These are phyloP conservation scores for Eupsilia transversa DNA, from an alignment of 2,888 invertebrate species.

Conservation along the genomic window DNA sequence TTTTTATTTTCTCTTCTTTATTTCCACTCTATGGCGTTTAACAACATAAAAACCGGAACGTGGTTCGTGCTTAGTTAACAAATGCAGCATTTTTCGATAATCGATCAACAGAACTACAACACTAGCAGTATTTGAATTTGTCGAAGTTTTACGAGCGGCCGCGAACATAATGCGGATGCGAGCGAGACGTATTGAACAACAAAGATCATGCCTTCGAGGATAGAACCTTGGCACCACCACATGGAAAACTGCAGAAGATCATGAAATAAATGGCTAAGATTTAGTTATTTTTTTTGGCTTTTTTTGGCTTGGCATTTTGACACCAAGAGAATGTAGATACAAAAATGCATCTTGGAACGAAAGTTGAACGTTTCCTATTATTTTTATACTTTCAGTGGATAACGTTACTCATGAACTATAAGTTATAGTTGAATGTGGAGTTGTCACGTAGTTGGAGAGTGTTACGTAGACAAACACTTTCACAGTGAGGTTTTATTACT, in stretches of 20 bases:
- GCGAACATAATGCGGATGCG: constrained; percentile 65
- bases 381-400: neutral
- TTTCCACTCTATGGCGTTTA: no score
- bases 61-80: neutral
- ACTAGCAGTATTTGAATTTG: constrained; percentile 65
- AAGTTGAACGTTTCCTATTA: no score
- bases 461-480: neutral
- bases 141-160: constrained; percentile 67
- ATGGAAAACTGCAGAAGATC: constrained; percentile 29
- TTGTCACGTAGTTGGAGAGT: no score
- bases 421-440: no score
- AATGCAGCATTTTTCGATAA: constrained; percentile 10
- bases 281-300: no score
- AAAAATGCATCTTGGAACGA: neutral
- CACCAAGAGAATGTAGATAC: neutral
- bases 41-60: neutral
- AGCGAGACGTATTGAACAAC: constrained; percentile 69
- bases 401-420: neutral
- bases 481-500: neutral
- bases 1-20: neutral
- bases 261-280: no score
- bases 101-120: constrained; percentile 26
- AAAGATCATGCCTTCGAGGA: constrained; percentile 71
- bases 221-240: constrained; percentile 48
- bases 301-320: no score